Conservation (phyloP, 2,113 vertebrate species). For the Guaruba guarouba region DNA sequence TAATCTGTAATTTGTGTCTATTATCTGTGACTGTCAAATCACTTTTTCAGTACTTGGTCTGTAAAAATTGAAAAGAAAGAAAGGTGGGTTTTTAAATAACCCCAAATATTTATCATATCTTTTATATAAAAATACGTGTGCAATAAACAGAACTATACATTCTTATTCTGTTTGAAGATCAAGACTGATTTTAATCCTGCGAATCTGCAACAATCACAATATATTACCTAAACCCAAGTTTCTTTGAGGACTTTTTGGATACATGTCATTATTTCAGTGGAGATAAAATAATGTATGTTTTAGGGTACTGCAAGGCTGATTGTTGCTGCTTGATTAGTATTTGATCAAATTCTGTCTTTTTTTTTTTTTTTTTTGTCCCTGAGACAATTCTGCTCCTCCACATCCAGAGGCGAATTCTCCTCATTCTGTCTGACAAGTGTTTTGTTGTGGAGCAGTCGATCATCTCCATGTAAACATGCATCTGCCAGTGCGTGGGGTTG, state of each 20-base stretch:
- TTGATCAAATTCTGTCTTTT: conserved; percentile 17
- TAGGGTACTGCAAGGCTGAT: conserved; percentile 21
- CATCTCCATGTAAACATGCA: conserved; percentile 37
- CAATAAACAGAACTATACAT: conserved; percentile 36
- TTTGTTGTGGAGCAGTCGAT: conserved; percentile 16
- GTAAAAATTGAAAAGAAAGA: background rate
- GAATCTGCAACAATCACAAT: conserved; percentile 28
- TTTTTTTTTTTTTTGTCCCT: background rate
- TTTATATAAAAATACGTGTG: conserved; percentile 36
- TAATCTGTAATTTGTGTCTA: conserved; percentile 40
- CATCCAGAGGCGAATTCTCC: background rate
- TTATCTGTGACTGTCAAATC: conserved; percentile 45
- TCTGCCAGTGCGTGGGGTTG: conserved; percentile 2
- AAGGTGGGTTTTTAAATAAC: background rate
- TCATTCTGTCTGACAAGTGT: conserved; percentile 54
- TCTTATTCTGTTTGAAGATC: conserved; percentile 60
- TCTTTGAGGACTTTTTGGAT: conserved; percentile 53
- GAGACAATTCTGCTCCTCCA: background rate
- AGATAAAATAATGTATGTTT: conserved; percentile 18
- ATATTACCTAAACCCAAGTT: conserved; percentile 47
- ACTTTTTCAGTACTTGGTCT: background rate
- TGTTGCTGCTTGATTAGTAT: conserved; percentile 43
- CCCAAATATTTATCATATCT: conserved; percentile 38
- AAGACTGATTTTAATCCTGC: conserved; percentile 30
- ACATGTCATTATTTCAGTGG: conserved; percentile 10